These are phyloP conservation scores for Clavelina lepadiformis DNA, from an alignment of 23 tunicate genomes.

Conservation along the genomic window DNA sequence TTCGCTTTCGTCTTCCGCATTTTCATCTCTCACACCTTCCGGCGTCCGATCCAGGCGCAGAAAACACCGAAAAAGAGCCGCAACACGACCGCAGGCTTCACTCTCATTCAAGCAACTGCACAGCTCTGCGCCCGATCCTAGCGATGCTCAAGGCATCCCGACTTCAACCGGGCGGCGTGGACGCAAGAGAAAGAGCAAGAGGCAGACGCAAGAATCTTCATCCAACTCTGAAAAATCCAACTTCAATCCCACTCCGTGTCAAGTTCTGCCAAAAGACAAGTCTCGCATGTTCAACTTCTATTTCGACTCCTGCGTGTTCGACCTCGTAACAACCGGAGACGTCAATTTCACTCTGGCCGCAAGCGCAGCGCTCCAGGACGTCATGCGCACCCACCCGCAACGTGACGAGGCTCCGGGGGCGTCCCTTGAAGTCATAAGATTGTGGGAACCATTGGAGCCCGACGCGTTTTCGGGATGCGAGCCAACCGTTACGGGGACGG, in stretches of 20 bases:
- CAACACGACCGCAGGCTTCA: neutral
- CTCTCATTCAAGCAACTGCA: neutral
- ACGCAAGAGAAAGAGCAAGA: neutral
- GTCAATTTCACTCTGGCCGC: constrained; percentile 59
- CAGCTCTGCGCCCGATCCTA: neutral
- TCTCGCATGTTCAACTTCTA: constrained; percentile 77
- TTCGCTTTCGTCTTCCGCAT: constrained; percentile 15
- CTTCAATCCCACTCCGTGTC: neutral
- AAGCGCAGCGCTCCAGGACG: constrained; percentile 74
- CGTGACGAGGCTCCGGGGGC: constrained; percentile 63
- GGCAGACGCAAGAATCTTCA: constrained; percentile 1
- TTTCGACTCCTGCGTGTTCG: constrained; percentile 94
- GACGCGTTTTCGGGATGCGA: constrained; percentile 3
- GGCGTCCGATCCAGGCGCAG: neutral
- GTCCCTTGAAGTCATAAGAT: constrained; percentile 34
- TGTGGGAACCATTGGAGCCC: constrained; percentile 57
- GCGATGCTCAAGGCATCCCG: neutral
- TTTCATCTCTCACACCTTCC: constrained; percentile 30
- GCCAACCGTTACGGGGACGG: neutral
- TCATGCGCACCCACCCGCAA: constrained; percentile 39
- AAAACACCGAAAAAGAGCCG: neutral
- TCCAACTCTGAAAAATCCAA: neutral
- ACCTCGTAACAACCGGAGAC: constrained; percentile 80
- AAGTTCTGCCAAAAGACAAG: neutral
- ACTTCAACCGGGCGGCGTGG: neutral